phyloP scores from a whole-genome alignment of 2,797 vertebrate species.

The Linurgus olivaceus region DNA sequence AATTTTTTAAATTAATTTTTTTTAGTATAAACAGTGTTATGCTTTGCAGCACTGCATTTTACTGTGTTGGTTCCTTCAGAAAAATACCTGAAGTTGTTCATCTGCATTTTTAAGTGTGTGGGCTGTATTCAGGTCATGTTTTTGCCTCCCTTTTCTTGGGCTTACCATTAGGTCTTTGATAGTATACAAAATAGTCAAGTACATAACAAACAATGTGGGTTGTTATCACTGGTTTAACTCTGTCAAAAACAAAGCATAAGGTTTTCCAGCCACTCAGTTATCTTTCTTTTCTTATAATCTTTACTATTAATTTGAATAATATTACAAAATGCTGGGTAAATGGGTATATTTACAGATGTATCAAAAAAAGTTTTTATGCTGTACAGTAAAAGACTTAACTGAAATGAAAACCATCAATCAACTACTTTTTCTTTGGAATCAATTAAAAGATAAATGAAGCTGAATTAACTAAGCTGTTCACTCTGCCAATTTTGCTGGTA shows the following conservation, averaged over 20 bases:
- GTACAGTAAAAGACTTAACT: neutral
- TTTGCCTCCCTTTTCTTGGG: neutral
- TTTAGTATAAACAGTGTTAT: neutral
- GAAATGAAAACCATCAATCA: neutral
- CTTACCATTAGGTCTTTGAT: neutral
- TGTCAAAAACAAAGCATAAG: neutral
- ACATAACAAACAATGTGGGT: neutral
- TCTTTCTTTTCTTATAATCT: neutral
- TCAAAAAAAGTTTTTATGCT: neutral
- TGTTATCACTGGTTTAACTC: neutral
- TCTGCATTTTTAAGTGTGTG: neutral
- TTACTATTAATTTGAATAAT: neutral
- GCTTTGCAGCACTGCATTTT: neutral
- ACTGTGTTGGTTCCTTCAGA: neutral
- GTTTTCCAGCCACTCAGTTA: neutral
- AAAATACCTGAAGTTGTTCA: neutral
- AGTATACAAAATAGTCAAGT: neutral
- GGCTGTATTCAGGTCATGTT: neutral
- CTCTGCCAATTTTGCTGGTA: neutral
- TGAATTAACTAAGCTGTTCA: neutral
- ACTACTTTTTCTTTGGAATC: constrained; percentile 1
- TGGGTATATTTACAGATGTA: neutral
- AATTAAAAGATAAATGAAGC: neutral
- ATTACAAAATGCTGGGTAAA: neutral
- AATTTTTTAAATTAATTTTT: neutral